Percentiles rank a stretch among this genome's conserved stretches.
phyloP scores from a whole-genome alignment of 2,113 vertebrate species.

The Daubentonia madagascariensis region DNA sequence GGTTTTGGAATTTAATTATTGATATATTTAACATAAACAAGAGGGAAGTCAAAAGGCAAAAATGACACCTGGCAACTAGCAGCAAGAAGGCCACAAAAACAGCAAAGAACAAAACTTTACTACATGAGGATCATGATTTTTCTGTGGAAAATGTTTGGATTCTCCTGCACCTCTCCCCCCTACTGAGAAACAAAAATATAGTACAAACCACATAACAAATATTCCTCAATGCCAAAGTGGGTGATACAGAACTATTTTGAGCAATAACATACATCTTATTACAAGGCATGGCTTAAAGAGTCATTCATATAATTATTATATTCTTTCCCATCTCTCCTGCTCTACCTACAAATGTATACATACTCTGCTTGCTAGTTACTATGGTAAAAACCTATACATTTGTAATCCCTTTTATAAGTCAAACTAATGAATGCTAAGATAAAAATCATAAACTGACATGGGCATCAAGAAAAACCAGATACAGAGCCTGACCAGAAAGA shows the following conservation, averaged over 20 bases:
- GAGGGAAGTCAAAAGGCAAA: not conserved
- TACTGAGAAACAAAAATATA: slow-evolving; percentile 28
- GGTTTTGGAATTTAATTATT: not conserved
- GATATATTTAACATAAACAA: not conserved
- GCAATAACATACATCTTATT: not conserved
- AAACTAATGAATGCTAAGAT: not conserved
- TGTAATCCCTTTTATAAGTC: not conserved
- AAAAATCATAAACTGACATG: not conserved
- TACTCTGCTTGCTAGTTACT: not conserved
- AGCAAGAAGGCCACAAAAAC: not conserved
- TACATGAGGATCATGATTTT: not conserved
- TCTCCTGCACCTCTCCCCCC: not conserved
- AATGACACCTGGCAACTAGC: not conserved
- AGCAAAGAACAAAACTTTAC: not conserved
- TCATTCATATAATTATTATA: not conserved
- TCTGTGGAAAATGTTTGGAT: not conserved
- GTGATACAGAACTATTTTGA: not conserved
- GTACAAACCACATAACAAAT: not conserved
- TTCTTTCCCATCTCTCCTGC: not conserved
- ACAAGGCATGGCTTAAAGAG: not conserved
- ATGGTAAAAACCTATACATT: not conserved
- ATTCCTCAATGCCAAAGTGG: not conserved
- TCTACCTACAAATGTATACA: not conserved
- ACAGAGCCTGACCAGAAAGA: not conserved
- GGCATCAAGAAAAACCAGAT: not conserved